These are phyloP conservation scores for Drosophila rubida DNA, from an alignment of 2,888 invertebrate species.

Conservation along the genomic window DNA sequence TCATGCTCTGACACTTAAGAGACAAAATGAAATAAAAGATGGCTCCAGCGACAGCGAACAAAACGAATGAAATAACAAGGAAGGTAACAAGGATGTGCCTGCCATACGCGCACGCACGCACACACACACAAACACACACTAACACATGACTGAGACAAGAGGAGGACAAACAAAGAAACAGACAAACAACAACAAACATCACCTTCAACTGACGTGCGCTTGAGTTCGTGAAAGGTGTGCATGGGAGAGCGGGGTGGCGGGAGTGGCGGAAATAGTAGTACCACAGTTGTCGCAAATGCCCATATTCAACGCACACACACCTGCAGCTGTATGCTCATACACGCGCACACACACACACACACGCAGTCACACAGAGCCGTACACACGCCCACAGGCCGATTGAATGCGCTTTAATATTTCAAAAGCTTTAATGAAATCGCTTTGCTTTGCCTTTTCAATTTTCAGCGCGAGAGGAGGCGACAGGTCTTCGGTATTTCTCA, in stretches of 20 bases:
- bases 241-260: background rate
- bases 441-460: conserved; percentile 74
- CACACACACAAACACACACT: conserved; percentile 21
- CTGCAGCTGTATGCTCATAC: background rate
- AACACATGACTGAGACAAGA: conserved; percentile 25
- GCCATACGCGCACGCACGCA: conserved; percentile 25
- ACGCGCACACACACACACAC: conserved; percentile 11
- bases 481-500: conserved; percentile 5
- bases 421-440: conserved; percentile 77
- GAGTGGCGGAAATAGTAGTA: conserved; percentile 8
- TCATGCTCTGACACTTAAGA: conserved; percentile 77
- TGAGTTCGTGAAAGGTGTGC: conserved; percentile 15
- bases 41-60: conserved; percentile 58
- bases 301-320: conserved; percentile 3
- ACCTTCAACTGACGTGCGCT: conserved; percentile 42
- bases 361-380: conserved; percentile 3
- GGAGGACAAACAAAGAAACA: conserved; percentile 30
- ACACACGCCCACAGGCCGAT: conserved; percentile 37
- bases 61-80: conserved; percentile 56
- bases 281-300: conserved; percentile 32
- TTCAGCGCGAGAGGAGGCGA: conserved; percentile 39
- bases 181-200: conserved; percentile 49
- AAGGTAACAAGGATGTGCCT: conserved; percentile 51
- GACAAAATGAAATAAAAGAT: conserved; percentile 77
- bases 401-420: conserved; percentile 75